Evolutionary conservation across 2,797 vertebrate species (phyloP).

Genomic region (Pseudochirops cupreus): DNA sequence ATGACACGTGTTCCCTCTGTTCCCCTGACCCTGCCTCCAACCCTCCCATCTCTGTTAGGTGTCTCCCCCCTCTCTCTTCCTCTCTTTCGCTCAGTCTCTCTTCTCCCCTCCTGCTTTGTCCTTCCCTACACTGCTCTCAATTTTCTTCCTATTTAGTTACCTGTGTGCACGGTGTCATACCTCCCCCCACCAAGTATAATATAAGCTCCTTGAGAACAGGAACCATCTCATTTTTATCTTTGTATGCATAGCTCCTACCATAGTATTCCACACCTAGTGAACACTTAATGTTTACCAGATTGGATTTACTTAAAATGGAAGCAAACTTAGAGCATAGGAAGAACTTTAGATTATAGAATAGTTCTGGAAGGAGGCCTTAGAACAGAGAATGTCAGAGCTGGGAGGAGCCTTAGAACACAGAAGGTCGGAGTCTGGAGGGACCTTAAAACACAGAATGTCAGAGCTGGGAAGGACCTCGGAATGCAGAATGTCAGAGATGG

Average conservation of each 20-base stretch:
- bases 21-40: accelerated
- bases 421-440: too few species aligned
- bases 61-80: background rate
- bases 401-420: too few species aligned
- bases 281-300: background rate
- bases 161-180: background rate
- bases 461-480: background rate
- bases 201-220: background rate
- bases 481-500: background rate
- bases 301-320: background rate
- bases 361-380: too few species aligned
- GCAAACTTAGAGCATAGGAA: background rate
- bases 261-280: background rate
- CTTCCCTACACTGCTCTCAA: background rate
- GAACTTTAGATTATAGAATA: too few species aligned
- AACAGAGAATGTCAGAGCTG: too few species aligned
- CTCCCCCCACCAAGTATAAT: background rate
- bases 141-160: background rate
- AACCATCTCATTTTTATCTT: too few species aligned
- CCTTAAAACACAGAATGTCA: background rate
- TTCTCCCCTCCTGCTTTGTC: background rate
- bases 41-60: background rate
- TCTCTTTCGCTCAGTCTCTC: too few species aligned
- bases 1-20: background rate
- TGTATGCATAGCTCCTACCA: too few species aligned